Evolutionary conservation across 2,888 invertebrate species (phyloP), one percentile per base, ranked within the genome.

Genomic region (Choristoneura rosaceana): DNA sequence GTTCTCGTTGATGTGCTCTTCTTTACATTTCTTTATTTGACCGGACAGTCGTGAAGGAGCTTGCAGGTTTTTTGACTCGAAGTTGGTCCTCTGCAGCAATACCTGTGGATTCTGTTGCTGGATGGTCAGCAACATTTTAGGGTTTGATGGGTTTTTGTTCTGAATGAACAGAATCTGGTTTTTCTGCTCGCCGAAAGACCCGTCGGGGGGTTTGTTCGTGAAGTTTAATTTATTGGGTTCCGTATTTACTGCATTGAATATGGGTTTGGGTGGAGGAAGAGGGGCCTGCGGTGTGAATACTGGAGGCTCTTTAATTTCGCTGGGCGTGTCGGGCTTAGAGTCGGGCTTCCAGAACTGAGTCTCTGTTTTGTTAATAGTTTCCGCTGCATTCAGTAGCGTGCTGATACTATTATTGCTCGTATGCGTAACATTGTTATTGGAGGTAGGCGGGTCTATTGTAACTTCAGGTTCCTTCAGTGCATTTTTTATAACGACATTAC

Each of bases 21-120:
- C 86, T 86, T 94, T 87, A 86, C 85, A 82, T 86, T 92, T 90
- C 81, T 94, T 88, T 84, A 80, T 82, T 89, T 90, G 87, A 85
- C 76, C 90, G 83, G 84, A 88, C 82, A 86, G 86, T 87, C 88
- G 94, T 91, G 88, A 94, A 93, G 87, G 93, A 94, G 87, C 87
- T 92, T 87, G 91, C 89, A 87, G 80, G 91, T 91, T 92, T 92
- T 92, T 93, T 92, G 90, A 82, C 77, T 93, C 92, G 77, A 87
- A 88, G 76, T 81, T 90, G 8, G 87, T 84, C 84, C 90, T 86
- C 81, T 91, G 91, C 52, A 92, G 76, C 69, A 92, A 80, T 33
- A 93, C 89, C 77, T 92, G 91, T 9, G 92, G 88, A 71, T 88
- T 91, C 73, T 87, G 88, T 69, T 89, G 88, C 70, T 92, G 93